Evolutionary conservation across 2,113 vertebrate species (phyloP).

Genomic region (Vanacampus margaritifer): DNA sequence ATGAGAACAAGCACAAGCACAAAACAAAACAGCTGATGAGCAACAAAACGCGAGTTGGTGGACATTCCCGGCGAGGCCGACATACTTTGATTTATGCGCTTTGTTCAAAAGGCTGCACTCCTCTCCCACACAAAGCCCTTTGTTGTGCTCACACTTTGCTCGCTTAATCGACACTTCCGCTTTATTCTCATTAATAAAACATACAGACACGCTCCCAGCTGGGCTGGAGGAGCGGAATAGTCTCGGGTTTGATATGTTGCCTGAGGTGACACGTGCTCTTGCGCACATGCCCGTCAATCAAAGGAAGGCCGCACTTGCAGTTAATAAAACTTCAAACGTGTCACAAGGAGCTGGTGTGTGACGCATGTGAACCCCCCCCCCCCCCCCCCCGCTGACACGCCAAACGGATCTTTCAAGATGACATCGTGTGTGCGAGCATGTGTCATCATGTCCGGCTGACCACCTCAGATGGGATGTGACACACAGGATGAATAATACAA

Average conservation of each 20-base stretch:
- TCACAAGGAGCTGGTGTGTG: constrained; percentile 28
- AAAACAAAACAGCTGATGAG: constrained; percentile 32
- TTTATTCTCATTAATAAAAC: constrained; percentile 61
- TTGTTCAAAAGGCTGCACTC: constrained; percentile 19
- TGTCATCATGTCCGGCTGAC: constrained; percentile 34
- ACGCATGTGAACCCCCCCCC: constrained; percentile 46
- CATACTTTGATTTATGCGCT: constrained; percentile 40
- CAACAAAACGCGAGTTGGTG: constrained; percentile 18
- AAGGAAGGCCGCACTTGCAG: not conserved
- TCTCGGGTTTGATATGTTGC: constrained; percentile 34
- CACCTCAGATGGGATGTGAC: constrained; percentile 58
- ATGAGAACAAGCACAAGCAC: constrained; percentile 28
- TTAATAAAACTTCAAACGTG: constrained; percentile 48
- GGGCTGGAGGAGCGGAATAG: constrained; percentile 23
- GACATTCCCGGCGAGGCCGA: constrained; percentile 48
- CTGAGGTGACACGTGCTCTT: constrained; percentile 31
- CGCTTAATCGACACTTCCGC: constrained; percentile 44
- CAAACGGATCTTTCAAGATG: constrained; percentile 41
- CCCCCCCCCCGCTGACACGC: constrained; percentile 22
- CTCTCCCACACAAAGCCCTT: constrained; percentile 24
- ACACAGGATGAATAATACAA: constrained; percentile 64
- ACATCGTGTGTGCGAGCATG: constrained; percentile 10
- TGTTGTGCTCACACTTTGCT: constrained; percentile 11
- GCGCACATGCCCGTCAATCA: constrained; percentile 27
- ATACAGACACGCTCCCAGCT: constrained; percentile 36